phyloP scores from a whole-genome alignment of 2,888 invertebrate genomes.

The Lutraria lutraria region DNA sequence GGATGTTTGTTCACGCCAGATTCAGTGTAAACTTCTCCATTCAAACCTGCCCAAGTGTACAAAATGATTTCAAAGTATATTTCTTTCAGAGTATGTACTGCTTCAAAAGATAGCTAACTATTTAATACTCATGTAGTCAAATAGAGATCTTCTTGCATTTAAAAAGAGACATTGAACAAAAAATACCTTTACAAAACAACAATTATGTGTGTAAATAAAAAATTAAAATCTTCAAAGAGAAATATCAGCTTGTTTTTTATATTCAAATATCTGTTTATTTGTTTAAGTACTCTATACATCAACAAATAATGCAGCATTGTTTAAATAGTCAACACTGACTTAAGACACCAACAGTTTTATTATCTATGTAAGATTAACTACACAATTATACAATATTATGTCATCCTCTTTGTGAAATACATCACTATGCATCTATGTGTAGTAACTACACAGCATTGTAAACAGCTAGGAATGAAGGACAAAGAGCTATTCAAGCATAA shows the following conservation, averaged over 20 bases:
- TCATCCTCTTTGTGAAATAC: background rate
- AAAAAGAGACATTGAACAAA: background rate
- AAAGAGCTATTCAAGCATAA: constrained; percentile 13
- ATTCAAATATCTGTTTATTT: background rate
- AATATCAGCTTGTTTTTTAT: background rate
- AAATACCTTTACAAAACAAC: background rate
- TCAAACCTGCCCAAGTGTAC: background rate
- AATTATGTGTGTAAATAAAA: background rate
- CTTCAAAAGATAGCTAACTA: too few relatives aligned
- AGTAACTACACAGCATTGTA: constrained; percentile 11
- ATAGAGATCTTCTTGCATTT: background rate
- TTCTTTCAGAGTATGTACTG: background rate
- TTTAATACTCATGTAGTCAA: background rate
- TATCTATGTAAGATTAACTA: background rate
- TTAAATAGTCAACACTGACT: background rate
- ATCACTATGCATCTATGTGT: background rate
- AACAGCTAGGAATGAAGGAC: background rate
- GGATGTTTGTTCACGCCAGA: background rate
- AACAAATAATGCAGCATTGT: background rate
- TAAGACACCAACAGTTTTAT: background rate
- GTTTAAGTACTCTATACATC: background rate
- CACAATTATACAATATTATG: background rate
- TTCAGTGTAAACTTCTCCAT: background rate
- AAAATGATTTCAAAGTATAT: constrained; percentile 8
- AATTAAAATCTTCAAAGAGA: background rate